phyloP scores from a whole-genome alignment of 2,113 vertebrate species.

The Bubo bubo region DNA sequence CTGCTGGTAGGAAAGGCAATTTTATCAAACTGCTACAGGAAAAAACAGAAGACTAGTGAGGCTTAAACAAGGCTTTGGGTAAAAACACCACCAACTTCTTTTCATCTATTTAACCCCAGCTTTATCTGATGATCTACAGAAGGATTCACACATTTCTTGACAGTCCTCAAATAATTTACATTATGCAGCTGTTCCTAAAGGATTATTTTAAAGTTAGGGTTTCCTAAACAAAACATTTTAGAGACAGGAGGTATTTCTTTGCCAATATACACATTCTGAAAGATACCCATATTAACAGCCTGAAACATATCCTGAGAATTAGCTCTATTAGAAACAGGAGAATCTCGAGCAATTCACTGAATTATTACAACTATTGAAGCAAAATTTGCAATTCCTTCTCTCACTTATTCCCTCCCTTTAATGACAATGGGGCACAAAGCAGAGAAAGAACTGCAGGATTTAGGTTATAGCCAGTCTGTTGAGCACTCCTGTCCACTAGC shows the following conservation, averaged over 20 bases:
- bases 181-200: neutral
- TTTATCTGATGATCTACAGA: neutral
- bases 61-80: constrained; percentile 38
- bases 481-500: neutral
- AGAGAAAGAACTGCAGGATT: neutral
- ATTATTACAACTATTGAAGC: neutral
- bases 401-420: neutral
- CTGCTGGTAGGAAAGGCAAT: constrained; percentile 71
- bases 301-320: neutral
- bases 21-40: constrained; percentile 62
- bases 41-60: constrained; percentile 13
- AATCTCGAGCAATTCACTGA: neutral
- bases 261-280: neutral
- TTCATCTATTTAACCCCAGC: constrained; percentile 61
- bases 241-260: neutral
- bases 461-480: neutral
- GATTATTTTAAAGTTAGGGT: constrained; percentile 4
- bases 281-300: neutral
- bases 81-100: constrained; percentile 36
- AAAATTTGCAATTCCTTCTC: neutral
- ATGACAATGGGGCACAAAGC: neutral
- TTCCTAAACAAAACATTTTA: neutral
- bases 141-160: neutral
- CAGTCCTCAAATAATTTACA: neutral
- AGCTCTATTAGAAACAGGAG: neutral